Conservation (phyloP, 1,140 invertebrate genomes). For the Manduca sexta region DNA sequence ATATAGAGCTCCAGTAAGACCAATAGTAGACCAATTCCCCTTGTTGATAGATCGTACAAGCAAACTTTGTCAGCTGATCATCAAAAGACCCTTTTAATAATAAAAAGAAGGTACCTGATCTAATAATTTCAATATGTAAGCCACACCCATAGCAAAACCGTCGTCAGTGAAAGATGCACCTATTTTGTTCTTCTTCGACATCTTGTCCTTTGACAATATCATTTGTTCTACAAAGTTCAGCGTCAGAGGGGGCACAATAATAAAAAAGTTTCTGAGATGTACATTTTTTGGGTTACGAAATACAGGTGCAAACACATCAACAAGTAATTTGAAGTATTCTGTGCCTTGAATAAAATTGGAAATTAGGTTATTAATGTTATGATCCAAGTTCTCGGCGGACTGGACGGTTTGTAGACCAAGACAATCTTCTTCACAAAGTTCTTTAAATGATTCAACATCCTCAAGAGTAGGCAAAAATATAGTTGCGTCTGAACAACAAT, state of each 20-base stretch:
- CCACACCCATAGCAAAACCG: constrained; percentile 96
- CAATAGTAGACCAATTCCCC: too few species aligned
- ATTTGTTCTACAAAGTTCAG: constrained; percentile 97
- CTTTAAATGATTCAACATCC: constrained; percentile 78
- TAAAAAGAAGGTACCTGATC: constrained; percentile 78
- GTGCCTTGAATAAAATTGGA: constrained; percentile 94
- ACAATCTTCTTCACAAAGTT: constrained; percentile 72
- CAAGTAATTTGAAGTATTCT: constrained; percentile 95
- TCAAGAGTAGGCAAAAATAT: constrained; percentile 92
- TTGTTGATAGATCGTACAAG: too few species aligned
- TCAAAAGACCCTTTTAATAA: too few species aligned
- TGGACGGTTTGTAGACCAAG: constrained; percentile 76
- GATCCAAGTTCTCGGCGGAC: constrained; percentile 83
- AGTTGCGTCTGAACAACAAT: constrained; percentile 93
- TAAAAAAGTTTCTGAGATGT: constrained; percentile 95
- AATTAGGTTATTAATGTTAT: constrained; percentile 84
- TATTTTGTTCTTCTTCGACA: constrained; percentile 89
- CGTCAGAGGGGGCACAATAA: constrained; percentile 94
- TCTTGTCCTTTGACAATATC: constrained; percentile 93
- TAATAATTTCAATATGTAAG: constrained; percentile 81
- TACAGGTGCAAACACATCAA: constrained; percentile 93
- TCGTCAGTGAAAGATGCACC: constrained; percentile 97
- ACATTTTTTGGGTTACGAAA: constrained; percentile 90
- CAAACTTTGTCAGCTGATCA: too few species aligned
- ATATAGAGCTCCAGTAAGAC: too few species aligned